Percentiles rank a stretch among this genome's conserved stretches.
Evolutionary conservation across 2,888 invertebrate genomes (phyloP).

Genomic region (Clitarchus hookeri): DNA sequence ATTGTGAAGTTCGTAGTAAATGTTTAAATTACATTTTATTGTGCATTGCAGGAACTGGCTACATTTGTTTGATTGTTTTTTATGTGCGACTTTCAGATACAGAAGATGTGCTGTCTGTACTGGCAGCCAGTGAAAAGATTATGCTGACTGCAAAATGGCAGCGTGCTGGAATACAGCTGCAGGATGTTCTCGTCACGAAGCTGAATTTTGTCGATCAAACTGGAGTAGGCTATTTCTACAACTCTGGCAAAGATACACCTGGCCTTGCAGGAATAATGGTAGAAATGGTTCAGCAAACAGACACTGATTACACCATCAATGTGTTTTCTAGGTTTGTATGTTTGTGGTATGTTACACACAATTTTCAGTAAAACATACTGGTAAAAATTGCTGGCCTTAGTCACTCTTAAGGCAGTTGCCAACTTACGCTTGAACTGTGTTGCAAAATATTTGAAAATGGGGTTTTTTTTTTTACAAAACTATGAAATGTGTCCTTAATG

Average conservation of each 20-base stretch:
- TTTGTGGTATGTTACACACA: not conserved
- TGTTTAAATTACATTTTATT: too few relatives aligned
- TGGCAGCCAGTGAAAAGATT: not conserved
- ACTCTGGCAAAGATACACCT: not conserved
- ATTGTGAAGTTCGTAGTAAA: too few relatives aligned
- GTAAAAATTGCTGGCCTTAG: too few relatives aligned
- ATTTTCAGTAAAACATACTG: not conserved
- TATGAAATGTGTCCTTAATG: too few relatives aligned
- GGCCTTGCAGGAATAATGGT: slow-evolving; percentile 20
- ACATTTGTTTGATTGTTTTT: not conserved
- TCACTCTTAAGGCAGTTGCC: too few relatives aligned
- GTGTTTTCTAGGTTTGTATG: not conserved
- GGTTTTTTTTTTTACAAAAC: too few relatives aligned
- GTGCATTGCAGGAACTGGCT: too few relatives aligned
- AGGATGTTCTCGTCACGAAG: not conserved
- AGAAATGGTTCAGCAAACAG: not conserved
- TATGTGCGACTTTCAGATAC: not conserved
- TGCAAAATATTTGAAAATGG: too few relatives aligned
- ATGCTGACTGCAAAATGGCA: not conserved
- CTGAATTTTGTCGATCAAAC: not conserved
- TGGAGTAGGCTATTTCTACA: not conserved
- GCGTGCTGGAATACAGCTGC: not conserved
- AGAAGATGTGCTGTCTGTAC: slow-evolving; percentile 5
- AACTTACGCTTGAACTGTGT: too few relatives aligned
- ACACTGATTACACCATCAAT: not conserved